phyloP scores from a whole-genome alignment of 2,113 vertebrate species.

The Rhynchomys soricoides region DNA sequence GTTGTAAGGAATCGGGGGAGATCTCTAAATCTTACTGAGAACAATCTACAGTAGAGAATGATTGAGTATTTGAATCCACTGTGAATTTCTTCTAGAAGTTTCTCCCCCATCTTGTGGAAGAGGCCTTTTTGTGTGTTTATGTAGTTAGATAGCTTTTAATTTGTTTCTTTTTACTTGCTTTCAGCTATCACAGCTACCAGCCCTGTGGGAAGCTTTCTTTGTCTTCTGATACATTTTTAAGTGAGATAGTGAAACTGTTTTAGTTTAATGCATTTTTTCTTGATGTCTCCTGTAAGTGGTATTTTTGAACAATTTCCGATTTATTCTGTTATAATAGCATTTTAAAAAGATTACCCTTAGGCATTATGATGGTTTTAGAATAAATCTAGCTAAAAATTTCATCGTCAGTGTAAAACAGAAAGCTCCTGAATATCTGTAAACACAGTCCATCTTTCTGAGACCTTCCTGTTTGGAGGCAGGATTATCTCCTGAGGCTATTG shows the following conservation, averaged over 20 bases:
- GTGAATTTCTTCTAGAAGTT: conserved; percentile 23
- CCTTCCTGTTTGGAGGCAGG: conserved; percentile 54
- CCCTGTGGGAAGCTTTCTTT: conserved; percentile 57
- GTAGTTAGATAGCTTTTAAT: conserved; percentile 55
- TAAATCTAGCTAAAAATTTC: conserved; percentile 70
- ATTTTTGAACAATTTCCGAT: conserved; percentile 78
- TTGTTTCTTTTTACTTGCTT: conserved; percentile 63
- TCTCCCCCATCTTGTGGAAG: neutral
- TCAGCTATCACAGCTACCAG: conserved; percentile 21
- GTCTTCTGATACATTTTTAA: conserved; percentile 76
- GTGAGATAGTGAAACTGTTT: conserved; percentile 62
- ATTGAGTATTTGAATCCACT: conserved; percentile 24
- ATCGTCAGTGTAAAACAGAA: conserved; percentile 63
- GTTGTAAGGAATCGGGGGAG: neutral
- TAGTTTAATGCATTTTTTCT: conserved; percentile 73
- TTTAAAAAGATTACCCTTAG: conserved; percentile 77
- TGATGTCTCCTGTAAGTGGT: conserved; percentile 67
- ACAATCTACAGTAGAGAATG: neutral
- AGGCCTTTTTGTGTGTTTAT: conserved; percentile 33
- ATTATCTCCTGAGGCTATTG: conserved; percentile 61
- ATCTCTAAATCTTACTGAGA: neutral
- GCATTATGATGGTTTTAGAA: conserved; percentile 75
- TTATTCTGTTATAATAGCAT: conserved; percentile 75
- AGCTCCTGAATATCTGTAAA: conserved; percentile 66
- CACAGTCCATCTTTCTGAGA: conserved; percentile 55